phyloP scores from a whole-genome alignment of 2,113 vertebrate genomes.

The Anser brachyrhynchus region DNA sequence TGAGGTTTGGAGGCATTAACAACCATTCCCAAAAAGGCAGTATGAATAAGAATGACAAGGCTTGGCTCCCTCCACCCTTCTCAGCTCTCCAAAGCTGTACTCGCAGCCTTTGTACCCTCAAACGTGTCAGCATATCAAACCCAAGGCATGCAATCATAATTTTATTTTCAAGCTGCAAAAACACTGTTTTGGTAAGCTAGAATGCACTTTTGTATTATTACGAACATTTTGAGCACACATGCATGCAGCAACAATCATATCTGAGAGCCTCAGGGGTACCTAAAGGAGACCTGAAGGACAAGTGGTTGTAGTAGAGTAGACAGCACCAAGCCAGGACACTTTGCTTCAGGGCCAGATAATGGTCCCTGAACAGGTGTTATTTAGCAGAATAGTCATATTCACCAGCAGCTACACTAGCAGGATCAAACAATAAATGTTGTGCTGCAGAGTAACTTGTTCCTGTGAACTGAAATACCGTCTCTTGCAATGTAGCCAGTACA shows the following conservation, averaged over 20 bases:
- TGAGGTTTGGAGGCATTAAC: background rate
- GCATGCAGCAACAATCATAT: fast-evolving
- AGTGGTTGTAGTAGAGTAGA: background rate
- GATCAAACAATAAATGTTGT: background rate
- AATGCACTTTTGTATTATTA: background rate
- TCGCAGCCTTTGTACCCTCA: background rate
- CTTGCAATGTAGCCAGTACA: background rate
- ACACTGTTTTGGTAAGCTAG: background rate
- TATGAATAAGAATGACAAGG: background rate
- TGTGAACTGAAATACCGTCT: background rate
- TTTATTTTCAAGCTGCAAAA: background rate
- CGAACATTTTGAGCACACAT: background rate
- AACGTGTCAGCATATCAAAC: background rate
- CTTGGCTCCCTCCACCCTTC: background rate
- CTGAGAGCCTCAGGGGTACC: background rate
- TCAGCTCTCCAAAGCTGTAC: background rate
- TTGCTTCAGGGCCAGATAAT: background rate
- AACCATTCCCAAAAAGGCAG: background rate
- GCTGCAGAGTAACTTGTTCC: background rate
- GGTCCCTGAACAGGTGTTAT: background rate
- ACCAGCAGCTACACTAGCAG: background rate
- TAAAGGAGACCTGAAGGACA: background rate
- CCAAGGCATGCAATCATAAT: fast-evolving
- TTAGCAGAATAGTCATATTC: background rate
- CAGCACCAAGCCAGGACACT: background rate